Percentiles rank a stretch among this genome's conserved stretches.
Evolutionary conservation across 2,113 vertebrate species (phyloP).

Genomic region (Alouatta palliata): DNA sequence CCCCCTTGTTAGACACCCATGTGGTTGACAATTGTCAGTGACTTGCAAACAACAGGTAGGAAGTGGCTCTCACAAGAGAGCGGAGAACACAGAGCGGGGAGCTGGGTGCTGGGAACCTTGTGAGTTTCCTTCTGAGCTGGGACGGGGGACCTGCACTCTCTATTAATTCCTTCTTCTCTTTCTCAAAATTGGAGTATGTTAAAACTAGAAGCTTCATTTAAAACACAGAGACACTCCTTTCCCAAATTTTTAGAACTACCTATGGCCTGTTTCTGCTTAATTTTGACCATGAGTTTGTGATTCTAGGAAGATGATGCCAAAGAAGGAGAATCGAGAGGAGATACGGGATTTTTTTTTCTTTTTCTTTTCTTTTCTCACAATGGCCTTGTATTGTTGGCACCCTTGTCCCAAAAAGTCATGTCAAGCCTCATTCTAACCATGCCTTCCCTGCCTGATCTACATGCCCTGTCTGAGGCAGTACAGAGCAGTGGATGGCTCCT

Average conservation of each 20-base stretch:
- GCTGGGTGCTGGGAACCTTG: background rate
- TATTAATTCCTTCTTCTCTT: background rate
- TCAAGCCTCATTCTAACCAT: background rate
- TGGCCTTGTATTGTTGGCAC: background rate
- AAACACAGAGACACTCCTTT: background rate
- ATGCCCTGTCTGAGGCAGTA: no score
- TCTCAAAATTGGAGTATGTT: background rate
- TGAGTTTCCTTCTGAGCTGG: background rate
- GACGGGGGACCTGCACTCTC: background rate
- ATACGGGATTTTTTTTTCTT: background rate
- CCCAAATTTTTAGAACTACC: background rate
- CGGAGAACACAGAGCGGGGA: background rate
- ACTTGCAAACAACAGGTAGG: background rate
- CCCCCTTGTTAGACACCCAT: constrained; percentile 40
- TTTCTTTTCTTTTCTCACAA: background rate
- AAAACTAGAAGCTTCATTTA: background rate
- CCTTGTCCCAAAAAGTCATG: background rate
- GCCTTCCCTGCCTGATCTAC: background rate
- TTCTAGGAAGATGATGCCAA: background rate
- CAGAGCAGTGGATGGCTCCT: no score
- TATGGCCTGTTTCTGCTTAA: background rate
- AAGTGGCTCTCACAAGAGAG: background rate
- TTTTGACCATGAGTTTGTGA: background rate
- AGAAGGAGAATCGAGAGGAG: background rate
- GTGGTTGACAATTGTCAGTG: background rate